Evolutionary conservation across 2,113 vertebrate species (phyloP), one percentile per base, ranked within the genome.

Genomic region (Salvelinus alpinus): DNA sequence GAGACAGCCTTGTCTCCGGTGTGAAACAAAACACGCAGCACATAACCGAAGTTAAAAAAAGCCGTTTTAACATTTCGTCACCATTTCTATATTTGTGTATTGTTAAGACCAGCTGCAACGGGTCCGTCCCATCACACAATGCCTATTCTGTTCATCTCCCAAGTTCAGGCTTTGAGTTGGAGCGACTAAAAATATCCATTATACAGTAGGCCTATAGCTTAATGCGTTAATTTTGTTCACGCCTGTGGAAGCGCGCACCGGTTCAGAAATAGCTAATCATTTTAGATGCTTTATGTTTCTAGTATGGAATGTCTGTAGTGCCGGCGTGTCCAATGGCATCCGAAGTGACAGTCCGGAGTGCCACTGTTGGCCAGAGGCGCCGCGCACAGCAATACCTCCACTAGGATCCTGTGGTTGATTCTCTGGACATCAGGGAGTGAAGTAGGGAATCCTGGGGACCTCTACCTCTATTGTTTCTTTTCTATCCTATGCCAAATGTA

Each of bases 301-400:
- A 80, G 87, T 71, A 78, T 82, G 60, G 81, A 78, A 90, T 84
- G 77, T 85, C 84, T 86, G 86, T 79, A 82, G 86, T 84, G 73
- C 7, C 18, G 66, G 29, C 73, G 78, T 90, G 88, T 86, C 92
- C 79, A 72, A 82, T 85, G 91, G 90, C 89, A 90, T 84, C 89
- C 89, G 80, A 88, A 82, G 88, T 87, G 87, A 87, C 83, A 62
- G 59, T n/a, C 59, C n/a, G 7, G 20, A 62, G 59, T 22, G 20
- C 59, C 18, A 62, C 16, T 54, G 51, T 54, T 68, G 81, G 86
- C 84, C 76, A 62, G 59, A 24, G 83, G 86, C 75, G 72, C 90
- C 68, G 16, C 3, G 51, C 13, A 54, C 51, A 14, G 12, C 16
- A 54, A 54, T 77, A 75, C 65, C 82, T 66, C 73, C 70, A 67